Evolutionary conservation across 2,888 invertebrate genomes (phyloP), one percentile per base, ranked within the genome.

Genomic region (Pantelozetes paolii): DNA sequence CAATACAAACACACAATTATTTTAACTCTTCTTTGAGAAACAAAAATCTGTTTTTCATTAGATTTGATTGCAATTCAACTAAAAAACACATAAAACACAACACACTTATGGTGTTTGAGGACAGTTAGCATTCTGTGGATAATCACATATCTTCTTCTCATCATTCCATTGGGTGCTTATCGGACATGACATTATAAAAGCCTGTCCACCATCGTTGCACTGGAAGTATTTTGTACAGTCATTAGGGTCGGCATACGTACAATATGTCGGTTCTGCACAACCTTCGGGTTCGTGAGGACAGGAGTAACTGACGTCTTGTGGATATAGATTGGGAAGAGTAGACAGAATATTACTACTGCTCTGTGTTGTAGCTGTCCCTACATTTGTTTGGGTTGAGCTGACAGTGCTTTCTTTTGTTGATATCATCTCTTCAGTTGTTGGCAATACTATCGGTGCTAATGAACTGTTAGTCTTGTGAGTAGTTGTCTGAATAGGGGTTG

Each of bases 131-230:
- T 64, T 64, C 30, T 64, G 36, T 1, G 64, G 64, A 15, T n/a
- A 36, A 11, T 64, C 64, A n/a, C 64, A 64, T n/a, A 64, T 64
- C 20, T 64, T 64, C 2, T n/a, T 2, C 20, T 5, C 20, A 36
- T 64, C 64, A 64, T 64, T 36, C 64, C 64, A 64, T 40, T 64
- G 32, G n/a, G 32, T 30, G 5, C 64, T 36, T 3, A 20, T 8
- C 2, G 64, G 36, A 64, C 64, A 64, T 32, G n/a, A 9, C 64
- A 64, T 36, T 11, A 36, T 1, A n/a, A 64, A 64, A 11, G 64
- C 64, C 40, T 64, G 64, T 32, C n/a, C n/a, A n/a, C 32, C 64
- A 11, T 64, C 64, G n/a, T 64, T 64, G 64, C 64, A 64, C 2
- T 64, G 32, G 5, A n/a, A 64, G 11, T 18, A 64, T 36, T 64